Evolutionary conservation across 2,797 vertebrate genomes (phyloP).

Genomic region (Atherinosoma microstoma): DNA sequence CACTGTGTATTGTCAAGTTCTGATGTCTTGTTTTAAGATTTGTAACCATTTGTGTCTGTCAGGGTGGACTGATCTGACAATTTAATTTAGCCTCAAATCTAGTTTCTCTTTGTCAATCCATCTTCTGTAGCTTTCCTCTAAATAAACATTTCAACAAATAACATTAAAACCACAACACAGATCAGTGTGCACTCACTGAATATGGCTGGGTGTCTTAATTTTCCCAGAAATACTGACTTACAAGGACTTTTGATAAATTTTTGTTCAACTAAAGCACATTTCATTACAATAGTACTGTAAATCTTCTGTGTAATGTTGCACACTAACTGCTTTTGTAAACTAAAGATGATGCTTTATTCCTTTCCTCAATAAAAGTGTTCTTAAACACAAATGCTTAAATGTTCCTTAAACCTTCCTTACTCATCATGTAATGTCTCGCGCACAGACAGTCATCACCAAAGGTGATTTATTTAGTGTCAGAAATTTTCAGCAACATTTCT

Average conservation of each 20-base stretch:
- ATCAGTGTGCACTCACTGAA: conserved; percentile 44
- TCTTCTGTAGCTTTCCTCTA: conserved; percentile 43
- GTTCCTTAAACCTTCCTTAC: background rate
- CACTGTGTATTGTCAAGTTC: conserved; percentile 40
- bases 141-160: conserved; percentile 35
- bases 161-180: conserved; percentile 32
- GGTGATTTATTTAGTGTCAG: conserved; percentile 79
- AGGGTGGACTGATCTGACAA: conserved; percentile 44
- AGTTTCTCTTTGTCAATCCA: conserved; percentile 34
- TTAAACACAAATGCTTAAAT: conserved; percentile 25
- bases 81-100: conserved; percentile 52
- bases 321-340: conserved; percentile 72
- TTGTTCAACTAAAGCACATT: conserved; percentile 72
- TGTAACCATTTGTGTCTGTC: conserved; percentile 76
- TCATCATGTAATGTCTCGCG: conserved; percentile 14
- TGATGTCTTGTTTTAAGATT: conserved; percentile 76
- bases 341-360: conserved; percentile 57
- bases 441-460: conserved; percentile 50
- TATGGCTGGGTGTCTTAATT: conserved; percentile 51
- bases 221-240: conserved; percentile 50
- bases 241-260: conserved; percentile 67
- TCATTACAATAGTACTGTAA: conserved; percentile 62
- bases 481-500: conserved; percentile 70
- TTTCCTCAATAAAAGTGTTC: conserved; percentile 74
- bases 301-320: conserved; percentile 62